Conservation (phyloP, 2,888 invertebrate genomes). For the Halocaridina rubra region DNA sequence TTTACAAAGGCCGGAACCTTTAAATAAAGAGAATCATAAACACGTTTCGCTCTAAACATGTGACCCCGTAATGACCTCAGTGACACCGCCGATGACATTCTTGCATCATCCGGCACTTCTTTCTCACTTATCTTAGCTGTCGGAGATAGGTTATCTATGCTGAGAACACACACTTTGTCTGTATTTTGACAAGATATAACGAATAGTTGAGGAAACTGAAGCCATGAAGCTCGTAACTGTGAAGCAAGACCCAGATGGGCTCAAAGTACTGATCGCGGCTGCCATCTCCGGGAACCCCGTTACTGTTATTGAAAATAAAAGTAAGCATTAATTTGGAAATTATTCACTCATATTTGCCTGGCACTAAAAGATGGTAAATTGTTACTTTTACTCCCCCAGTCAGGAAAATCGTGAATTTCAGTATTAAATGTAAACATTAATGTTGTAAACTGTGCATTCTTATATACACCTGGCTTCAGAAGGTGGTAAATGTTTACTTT, state of each 20-base stretch:
- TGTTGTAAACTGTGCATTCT: no score
- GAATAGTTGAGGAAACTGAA: neutral
- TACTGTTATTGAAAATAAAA: neutral
- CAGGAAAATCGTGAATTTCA: neutral
- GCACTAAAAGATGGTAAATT: no score
- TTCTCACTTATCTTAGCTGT: neutral
- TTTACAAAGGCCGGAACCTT: no score
- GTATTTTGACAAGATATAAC: neutral
- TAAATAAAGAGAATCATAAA: no score
- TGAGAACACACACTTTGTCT: neutral
- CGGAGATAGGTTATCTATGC: neutral
- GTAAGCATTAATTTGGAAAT: conserved; percentile 1
- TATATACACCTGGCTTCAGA: no score
- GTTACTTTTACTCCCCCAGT: no score
- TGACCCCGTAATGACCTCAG: neutral
- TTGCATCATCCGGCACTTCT: neutral
- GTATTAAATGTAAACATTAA: no score
- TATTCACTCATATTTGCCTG: no score
- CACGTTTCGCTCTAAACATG: no score
- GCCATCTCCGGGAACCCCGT: neutral
- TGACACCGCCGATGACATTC: neutral
- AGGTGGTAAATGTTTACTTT: no score
- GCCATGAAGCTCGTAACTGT: neutral
- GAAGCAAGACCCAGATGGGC: conserved; percentile 26
- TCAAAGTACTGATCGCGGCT: conserved; percentile 17